Base-by-base conservation (phyloP, 2,888 invertebrate genomes). In the Cenopis cana region DNA sequence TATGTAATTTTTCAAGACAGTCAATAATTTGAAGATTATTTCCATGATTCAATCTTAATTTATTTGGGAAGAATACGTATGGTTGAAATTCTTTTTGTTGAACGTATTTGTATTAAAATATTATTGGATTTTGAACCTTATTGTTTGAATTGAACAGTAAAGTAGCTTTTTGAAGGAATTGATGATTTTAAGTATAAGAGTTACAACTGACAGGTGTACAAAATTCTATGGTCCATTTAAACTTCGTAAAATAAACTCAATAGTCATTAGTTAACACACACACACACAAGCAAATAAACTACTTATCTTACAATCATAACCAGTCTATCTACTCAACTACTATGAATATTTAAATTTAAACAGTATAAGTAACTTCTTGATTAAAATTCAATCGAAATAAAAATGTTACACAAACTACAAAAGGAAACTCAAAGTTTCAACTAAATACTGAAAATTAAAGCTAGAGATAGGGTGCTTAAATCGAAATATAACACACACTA, bases 381-480 rank as follows among this genome's bases (percentile, higher is more conserved):
- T 60, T 60, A 60, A 12, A 11, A 59, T 10, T 18, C 18, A 52
- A 41, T 18, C 11, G 54, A 41, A 49, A 55, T 41, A 9, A 41
- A 18, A 60, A 49, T 49, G 49, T 60, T 60, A 70, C 17, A 54
- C 52, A 41, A 68, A 65, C 59, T 59, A 46, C 33, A 12, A 55
- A 67, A 60, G 33, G 33, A 33, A 12, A 66, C 20, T 41, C 17
- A 50, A 62, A 17, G 17, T 18, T 55, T 17, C 33, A 29, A 38
- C 71, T 61, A 61, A 55, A 61, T 61, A 71, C 50, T 36, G 38
- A 67, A 66, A 61, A 24, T 14, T 49, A 50, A 50, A 67, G 49
- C 55, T 61, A 67, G 36, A 46, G 59, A 55, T 20, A 70, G 61
- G 70, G 69, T 71, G 71, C 67, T 71, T 71, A 71, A 54, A 67